Evolutionary conservation across 2,113 vertebrate genomes (phyloP).

Genomic region (Mastomys coucha): DNA sequence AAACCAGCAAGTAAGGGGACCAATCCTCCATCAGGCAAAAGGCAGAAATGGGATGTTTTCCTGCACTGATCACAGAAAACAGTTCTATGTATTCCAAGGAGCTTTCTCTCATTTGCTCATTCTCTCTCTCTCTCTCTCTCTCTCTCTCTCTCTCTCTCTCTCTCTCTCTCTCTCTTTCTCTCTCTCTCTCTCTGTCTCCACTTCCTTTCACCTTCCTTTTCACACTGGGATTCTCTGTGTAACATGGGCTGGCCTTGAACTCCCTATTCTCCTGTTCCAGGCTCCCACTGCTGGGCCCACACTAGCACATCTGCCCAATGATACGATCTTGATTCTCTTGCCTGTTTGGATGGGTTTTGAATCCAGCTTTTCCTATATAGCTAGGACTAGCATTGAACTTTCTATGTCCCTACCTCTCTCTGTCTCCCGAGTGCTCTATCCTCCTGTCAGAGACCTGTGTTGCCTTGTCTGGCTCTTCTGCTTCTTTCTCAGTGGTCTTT

Average conservation of each 20-base stretch:
- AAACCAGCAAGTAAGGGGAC: conserved; percentile 84
- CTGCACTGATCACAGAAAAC: not conserved
- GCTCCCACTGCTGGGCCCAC: not conserved
- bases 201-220: not conserved
- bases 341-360: not conserved
- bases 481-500: not conserved
- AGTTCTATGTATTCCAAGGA: not conserved
- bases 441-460: not conserved
- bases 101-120: not conserved
- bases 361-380: not conserved
- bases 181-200: too few relatives aligned
- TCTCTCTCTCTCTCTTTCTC: not conserved
- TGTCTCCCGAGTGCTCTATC: too few relatives aligned
- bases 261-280: not conserved
- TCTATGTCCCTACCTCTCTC: not conserved
- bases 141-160: not conserved
- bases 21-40: conserved; percentile 34
- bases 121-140: not conserved
- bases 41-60: not conserved
- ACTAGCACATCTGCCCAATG: too few relatives aligned
- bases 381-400: not conserved
- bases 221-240: not conserved
- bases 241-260: not conserved
- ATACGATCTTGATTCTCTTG: not conserved
- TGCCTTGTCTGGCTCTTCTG: not conserved